Evolutionary conservation across 2,797 vertebrate genomes (phyloP).

Genomic region (Todus mexicanus): DNA sequence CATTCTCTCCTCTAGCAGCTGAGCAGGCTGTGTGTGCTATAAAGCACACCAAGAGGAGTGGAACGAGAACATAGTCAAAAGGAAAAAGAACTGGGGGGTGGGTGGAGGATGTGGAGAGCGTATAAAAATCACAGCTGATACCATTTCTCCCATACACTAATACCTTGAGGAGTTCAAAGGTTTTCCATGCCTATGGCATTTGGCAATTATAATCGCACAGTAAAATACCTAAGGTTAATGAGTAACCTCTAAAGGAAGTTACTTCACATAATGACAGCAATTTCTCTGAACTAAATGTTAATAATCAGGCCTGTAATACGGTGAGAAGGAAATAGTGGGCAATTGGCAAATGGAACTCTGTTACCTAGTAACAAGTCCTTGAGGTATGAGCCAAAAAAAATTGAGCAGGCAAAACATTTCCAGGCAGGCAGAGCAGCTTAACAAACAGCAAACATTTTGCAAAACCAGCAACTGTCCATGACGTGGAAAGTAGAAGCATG

Average conservation of each 20-base stretch:
- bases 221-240: constrained; percentile 92
- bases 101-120: neutral
- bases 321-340: constrained; percentile 89
- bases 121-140: constrained; percentile 66
- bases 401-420: constrained; percentile 70
- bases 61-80: neutral
- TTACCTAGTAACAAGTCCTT: constrained; percentile 87
- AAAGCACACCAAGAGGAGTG: neutral
- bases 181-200: constrained; percentile 88
- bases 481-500: constrained; percentile 81
- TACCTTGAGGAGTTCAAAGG: constrained; percentile 77
- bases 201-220: constrained; percentile 89
- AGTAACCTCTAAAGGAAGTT: constrained; percentile 94
- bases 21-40: neutral
- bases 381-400: constrained; percentile 62
- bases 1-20: neutral
- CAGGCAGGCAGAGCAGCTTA: constrained; percentile 74
- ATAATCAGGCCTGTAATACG: constrained; percentile 88
- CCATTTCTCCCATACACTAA: constrained; percentile 61
- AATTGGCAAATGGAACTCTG: constrained; percentile 83
- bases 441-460: constrained; percentile 74
- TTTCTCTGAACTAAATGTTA: constrained; percentile 92
- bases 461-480: constrained; percentile 5
- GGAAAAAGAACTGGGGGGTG: neutral
- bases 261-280: constrained; percentile 96